Evolutionary conservation across 2,888 invertebrate species (phyloP).

Genomic region (Salticus scenicus): DNA sequence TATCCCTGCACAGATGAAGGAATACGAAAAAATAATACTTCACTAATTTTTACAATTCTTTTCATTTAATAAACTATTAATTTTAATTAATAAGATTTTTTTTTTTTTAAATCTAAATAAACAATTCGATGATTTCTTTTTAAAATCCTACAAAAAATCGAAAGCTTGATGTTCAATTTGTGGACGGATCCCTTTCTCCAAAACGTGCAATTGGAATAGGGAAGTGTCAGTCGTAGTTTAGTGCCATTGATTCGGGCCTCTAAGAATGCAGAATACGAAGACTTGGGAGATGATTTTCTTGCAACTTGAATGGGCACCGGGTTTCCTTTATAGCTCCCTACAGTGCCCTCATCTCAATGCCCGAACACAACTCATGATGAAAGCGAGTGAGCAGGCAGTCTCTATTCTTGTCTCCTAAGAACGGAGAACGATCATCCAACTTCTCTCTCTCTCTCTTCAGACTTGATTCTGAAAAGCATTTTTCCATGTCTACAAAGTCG

Average conservation of each 20-base stretch:
- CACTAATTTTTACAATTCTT: too few species aligned
- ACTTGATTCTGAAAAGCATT: not conserved
- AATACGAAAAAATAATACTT: too few species aligned
- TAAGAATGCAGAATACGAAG: constrained; percentile 65
- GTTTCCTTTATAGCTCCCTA: constrained; percentile 68
- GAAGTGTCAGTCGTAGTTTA: constrained; percentile 63
- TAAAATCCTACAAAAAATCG: too few species aligned
- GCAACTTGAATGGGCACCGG: constrained; percentile 56
- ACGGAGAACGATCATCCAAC: not conserved
- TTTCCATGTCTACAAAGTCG: not conserved
- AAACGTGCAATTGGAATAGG: not conserved
- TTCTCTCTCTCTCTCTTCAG: not conserved
- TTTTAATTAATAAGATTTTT: too few species aligned
- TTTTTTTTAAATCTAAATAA: too few species aligned
- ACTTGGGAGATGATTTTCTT: constrained; percentile 63
- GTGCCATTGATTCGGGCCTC: constrained; percentile 64
- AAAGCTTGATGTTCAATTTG: too few species aligned
- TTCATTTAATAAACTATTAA: too few species aligned
- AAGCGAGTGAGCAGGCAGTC: not conserved
- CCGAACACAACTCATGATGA: constrained; percentile 52
- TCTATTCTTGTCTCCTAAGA: not conserved
- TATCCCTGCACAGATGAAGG: too few species aligned
- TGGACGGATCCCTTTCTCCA: not conserved
- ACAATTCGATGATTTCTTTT: too few species aligned
- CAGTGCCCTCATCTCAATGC: constrained; percentile 55